Evolutionary conservation across 2,888 invertebrate species (phyloP), one percentile per base, ranked within the genome.

Genomic region (Ceramica pisi): DNA sequence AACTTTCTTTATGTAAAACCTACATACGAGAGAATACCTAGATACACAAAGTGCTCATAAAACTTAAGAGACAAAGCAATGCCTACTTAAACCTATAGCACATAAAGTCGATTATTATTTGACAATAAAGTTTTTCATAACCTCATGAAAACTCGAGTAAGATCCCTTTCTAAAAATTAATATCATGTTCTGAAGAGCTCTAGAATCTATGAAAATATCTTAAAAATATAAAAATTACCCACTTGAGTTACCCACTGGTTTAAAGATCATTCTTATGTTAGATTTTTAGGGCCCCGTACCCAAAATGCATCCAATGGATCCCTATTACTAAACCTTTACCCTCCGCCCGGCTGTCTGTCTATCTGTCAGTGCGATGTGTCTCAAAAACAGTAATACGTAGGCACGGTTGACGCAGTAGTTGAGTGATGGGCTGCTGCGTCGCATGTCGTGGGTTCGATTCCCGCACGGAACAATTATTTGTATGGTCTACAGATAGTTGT

Each of bases 1-100:
- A n/a, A 70, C 60, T 19, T 44, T 56, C 70, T 70, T 69, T 60
- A 69, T 56, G 26, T 61, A 62, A 79, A 44, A 48, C 21, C 10
- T 60, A 50, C 53, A 55, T 44, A 60, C 44, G 46, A 73, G 6
- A 53, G 26, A 56, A 51, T 69, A 50, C 16, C 16, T 50, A 14
- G 12, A 14, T 41, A 21, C 48, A 77, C n/a, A 12, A 48, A 56
- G 38, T 67, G 41, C 38, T 60, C 59, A 50, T 63, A 74, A 74
- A 67, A 50, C 44, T 50, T 4, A 23, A 50, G 14, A 44, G 7
- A 26, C 38, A 75, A 75, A 60, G 75, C 38, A 75, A 56, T 48
- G 61, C 14, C 16, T 26, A 56, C 75, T 61, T 19, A 44, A 51
- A 31, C 10, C 5, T 12, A 57, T 21, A 51, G 10, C 1, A 0